Percentiles rank a stretch among this genome's conserved stretches.
These are phyloP conservation scores for Heliconius hewitsoni DNA, from an alignment of 1,140 invertebrate genomes.

Conservation along the genomic window DNA sequence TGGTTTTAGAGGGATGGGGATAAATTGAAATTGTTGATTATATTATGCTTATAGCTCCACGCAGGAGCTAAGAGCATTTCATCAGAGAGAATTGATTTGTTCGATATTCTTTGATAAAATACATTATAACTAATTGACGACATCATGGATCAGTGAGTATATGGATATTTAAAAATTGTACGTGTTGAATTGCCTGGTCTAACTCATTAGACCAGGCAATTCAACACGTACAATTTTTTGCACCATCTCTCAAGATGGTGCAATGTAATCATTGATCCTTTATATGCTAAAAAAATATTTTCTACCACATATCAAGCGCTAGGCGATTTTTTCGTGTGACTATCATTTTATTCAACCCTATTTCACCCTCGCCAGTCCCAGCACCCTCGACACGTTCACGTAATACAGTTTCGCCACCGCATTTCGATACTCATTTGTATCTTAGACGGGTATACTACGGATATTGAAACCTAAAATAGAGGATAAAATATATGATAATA, in stretches of 20 bases:
- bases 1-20: neutral
- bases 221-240: no score
- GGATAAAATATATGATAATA: neutral
- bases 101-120: no score
- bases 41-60: neutral
- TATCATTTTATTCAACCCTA: slow-evolving; percentile 35
- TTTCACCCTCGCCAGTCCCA: slow-evolving; percentile 28
- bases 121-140: no score
- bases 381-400: slow-evolving; percentile 47
- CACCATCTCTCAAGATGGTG: no score
- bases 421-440: slow-evolving; percentile 71
- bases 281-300: no score
- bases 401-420: slow-evolving; percentile 72
- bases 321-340: no score
- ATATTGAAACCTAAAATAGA: slow-evolving; percentile 22
- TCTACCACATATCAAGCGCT: no score
- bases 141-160: no score
- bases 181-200: no score
- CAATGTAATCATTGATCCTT: no score
- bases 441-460: slow-evolving; percentile 25
- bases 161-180: no score
- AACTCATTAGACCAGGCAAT: no score
- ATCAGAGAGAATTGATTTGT: neutral
- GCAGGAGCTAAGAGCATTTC: neutral
- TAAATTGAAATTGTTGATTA: neutral